Base-by-base conservation (phyloP, 1,140 invertebrate genomes). In the Drosophila pseudoananassae region DNA sequence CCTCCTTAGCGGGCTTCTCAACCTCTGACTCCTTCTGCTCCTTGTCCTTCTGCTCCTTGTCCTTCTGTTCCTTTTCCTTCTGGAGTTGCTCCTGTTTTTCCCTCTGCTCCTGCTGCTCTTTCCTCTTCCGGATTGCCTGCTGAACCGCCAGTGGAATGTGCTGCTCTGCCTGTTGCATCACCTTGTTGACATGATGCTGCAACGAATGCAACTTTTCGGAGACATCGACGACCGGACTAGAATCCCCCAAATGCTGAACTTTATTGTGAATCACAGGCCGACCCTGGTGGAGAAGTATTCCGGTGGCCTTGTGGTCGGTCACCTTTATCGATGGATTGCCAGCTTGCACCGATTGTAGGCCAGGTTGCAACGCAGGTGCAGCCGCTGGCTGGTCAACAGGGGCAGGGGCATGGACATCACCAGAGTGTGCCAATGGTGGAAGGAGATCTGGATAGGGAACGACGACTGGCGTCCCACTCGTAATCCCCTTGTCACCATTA, bases 141-240 rank as follows among this genome's bases (percentile, higher is more conserved):
- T 84, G 77, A 5, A 89, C 45, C n/a, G 68, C 79, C 46, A 55
- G 29, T 0, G 84, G 85, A 60, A 89, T 89, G 4, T 90, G 85
- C 9, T 58, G 59, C 40, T 90, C 73, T 5, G 85, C 85, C 73
- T 76, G 70, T 50, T 90, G 80, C 85, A 90, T 90, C 43, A 85
- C 63, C 29, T 81, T 46, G 53, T n/a, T 56, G 31, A 85, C 69
- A 60, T 90, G 77, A 49, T 90, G 80, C 8, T 89, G 84, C 17
- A 89, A 23, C 40, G 80, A 73, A 8, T 65, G 54, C 23, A 88
- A 60, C 68, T 89, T 89, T 63, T 77, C 76, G 53, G 75, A 61
- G 59, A 83, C 58, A 51, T 79, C 47, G 33, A 65, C 46, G 45
- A 75, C 80, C 64, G 45, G 33, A 8, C 1, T 52, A 82, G 75